Base-by-base conservation (phyloP, 2,888 invertebrate species). In the Patella ulyssiponensis region DNA sequence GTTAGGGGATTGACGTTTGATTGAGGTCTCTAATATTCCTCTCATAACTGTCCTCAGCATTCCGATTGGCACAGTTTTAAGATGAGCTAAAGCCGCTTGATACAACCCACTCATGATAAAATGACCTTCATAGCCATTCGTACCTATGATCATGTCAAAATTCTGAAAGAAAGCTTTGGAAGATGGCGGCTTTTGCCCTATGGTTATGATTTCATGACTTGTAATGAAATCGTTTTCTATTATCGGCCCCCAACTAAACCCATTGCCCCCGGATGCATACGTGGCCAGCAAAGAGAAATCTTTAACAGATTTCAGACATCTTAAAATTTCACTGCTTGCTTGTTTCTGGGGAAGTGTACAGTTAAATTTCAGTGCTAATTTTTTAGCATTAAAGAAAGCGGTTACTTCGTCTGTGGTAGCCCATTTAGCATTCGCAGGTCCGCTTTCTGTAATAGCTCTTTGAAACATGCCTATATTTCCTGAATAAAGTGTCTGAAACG, bases 381-480 rank as follows among this genome's bases (percentile, higher is more conserved):
- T 64, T 14, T 64, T 64, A 20, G 64, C 64, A 64, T 64, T 23
- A 14, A 12, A 11, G 14, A 64, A 64, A 23, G 64, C 64, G 5
- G 9, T 14, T 23, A 14, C 20, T 23, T 20, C 12, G 5, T 20
- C 27, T 15, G 3, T 14, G 23, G 20, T 20, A 12, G 74, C 64
- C 74, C 74, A 74, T 17, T 44, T n/a, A 20, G 74, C 74, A 17
- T 15, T 44, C 14, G 82, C 79, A n/a, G 84, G 76, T 44, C 87
- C 87, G 73, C 86, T 86, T 77, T 86, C 82, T 9, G 83, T 82
- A 7, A 87, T 86, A 3, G 80, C 81, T 20, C 84, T 75, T 1
- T 84, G 83, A 74, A 88, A 86, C n/a, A 87, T 73, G 15, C 86
- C 85, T 79, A 78, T 79, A 73, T 81, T 84, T 58, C 77, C 76